Conservation (phyloP, 1,140 invertebrate species). For the Tachypleus tridentatus region DNA sequence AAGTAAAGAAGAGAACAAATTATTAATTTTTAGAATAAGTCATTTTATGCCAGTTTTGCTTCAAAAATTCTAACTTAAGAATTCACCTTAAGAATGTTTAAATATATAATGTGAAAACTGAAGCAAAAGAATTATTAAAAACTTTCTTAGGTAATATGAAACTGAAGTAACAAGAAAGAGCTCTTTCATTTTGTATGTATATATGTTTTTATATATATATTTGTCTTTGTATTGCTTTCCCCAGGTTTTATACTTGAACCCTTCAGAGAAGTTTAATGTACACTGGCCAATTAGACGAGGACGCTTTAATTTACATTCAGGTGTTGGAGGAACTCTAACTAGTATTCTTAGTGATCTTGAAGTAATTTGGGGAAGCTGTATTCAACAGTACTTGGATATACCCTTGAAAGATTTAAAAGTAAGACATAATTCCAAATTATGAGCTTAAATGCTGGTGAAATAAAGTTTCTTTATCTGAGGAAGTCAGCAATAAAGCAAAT, state of each 20-base stretch:
- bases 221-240: slow-evolving; percentile 40
- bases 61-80: no score
- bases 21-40: no score
- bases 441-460: neutral
- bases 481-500: no score
- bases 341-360: slow-evolving; percentile 71
- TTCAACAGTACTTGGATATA: slow-evolving; percentile 62
- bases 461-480: no score
- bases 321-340: slow-evolving; percentile 68
- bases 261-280: slow-evolving; percentile 61
- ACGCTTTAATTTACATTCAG: slow-evolving; percentile 69
- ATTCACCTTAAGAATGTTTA: no score
- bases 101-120: no score
- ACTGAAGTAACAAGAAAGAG: neutral
- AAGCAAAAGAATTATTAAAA: neutral
- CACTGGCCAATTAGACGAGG: slow-evolving; percentile 71
- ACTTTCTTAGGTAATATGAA: neutral
- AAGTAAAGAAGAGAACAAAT: no score
- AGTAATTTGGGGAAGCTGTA: slow-evolving; percentile 70
- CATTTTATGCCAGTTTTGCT: no score
- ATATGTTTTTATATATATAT: neutral
- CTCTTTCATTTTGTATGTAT: neutral
- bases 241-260: slow-evolving; percentile 55
- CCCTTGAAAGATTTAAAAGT: slow-evolving; percentile 57
- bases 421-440: slow-evolving; percentile 10